Evolutionary conservation across 2,797 vertebrate genomes (phyloP).

Genomic region (Hyperoplus lanceolatus): DNA sequence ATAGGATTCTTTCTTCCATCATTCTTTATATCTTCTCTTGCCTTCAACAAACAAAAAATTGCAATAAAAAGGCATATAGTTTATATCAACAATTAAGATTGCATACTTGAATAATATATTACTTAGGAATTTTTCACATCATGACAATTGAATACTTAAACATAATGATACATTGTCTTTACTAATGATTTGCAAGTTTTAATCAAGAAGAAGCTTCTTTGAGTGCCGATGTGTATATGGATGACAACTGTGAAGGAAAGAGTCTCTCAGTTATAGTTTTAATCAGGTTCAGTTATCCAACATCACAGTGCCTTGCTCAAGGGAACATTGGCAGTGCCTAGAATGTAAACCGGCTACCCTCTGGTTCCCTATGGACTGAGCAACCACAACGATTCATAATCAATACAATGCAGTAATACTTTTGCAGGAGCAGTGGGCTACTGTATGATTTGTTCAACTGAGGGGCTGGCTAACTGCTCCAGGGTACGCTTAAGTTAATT

Average conservation of each 20-base stretch:
- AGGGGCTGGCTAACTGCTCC: not conserved
- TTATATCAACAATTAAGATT: too few relatives aligned
- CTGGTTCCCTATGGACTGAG: too few relatives aligned
- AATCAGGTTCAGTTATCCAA: not conserved
- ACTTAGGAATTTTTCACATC: not conserved
- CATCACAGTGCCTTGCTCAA: too few relatives aligned
- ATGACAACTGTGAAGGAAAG: too few relatives aligned
- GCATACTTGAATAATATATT: too few relatives aligned
- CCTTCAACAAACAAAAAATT: too few relatives aligned
- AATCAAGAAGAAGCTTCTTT: not conserved
- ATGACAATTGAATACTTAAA: not conserved
- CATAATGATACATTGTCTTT: not conserved
- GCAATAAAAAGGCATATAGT: too few relatives aligned
- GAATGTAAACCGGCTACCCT: too few relatives aligned
- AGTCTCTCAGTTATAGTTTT: not conserved
- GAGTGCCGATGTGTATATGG: not conserved
- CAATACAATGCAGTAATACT: not conserved
- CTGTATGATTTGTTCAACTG: not conserved
- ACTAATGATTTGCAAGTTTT: not conserved
- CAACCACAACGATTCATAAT: not conserved
- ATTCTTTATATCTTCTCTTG: too few relatives aligned
- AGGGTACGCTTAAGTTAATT: not conserved
- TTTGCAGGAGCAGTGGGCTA: not conserved
- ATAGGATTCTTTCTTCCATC: too few relatives aligned
- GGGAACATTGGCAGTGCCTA: too few relatives aligned